Conservation (phyloP, 2,888 invertebrate genomes). For the Nomada flava region DNA sequence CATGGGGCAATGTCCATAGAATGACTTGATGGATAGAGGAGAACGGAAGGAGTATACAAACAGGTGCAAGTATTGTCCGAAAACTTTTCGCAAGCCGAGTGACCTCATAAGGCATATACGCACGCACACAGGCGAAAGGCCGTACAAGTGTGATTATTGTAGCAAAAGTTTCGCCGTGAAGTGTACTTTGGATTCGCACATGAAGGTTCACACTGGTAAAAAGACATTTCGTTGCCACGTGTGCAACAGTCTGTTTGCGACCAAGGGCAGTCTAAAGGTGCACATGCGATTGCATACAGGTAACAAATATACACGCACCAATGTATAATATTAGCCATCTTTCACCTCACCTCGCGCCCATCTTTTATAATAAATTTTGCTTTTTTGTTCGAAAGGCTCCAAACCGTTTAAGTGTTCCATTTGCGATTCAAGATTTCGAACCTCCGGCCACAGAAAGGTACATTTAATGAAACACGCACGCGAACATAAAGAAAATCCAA, state of each 20-base stretch:
- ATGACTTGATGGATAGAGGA: conserved; percentile 53
- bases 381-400: conserved; percentile 81
- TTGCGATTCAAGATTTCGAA: conserved; percentile 88
- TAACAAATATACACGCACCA: conserved; percentile 60
- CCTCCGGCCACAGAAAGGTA: conserved; percentile 88
- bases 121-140: conserved; percentile 89
- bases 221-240: conserved; percentile 87
- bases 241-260: conserved; percentile 87
- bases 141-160: conserved; percentile 86
- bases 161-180: conserved; percentile 87
- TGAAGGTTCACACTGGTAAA: conserved; percentile 86
- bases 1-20: conserved; percentile 20
- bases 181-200: conserved; percentile 88
- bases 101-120: conserved; percentile 88
- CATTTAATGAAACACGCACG: conserved; percentile 86
- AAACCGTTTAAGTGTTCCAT: conserved; percentile 87
- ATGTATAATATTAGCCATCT: too few species aligned
- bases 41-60: conserved; percentile 83
- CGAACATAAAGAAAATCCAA: conserved; percentile 70
- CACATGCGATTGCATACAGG: conserved; percentile 89
- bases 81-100: conserved; percentile 89
- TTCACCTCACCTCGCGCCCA: not conserved
- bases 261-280: conserved; percentile 88
- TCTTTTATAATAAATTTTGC: not conserved
- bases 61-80: conserved; percentile 86